phyloP scores from a whole-genome alignment of 2,888 invertebrate genomes.

The Idaea biselata region DNA sequence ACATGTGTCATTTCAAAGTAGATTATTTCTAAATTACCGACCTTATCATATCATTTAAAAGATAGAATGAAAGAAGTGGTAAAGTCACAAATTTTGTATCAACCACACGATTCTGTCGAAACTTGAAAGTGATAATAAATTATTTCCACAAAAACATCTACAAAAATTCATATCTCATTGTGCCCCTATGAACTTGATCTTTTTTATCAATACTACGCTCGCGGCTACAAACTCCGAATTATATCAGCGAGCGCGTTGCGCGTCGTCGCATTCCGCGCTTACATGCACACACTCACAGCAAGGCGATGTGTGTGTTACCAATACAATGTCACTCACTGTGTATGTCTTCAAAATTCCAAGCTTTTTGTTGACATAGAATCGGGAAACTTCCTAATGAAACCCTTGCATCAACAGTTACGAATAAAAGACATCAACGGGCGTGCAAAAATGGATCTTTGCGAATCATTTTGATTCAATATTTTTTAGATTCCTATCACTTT shows the following conservation, averaged over 20 bases:
- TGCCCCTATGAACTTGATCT: slow-evolving; percentile 77
- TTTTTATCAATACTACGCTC: slow-evolving; percentile 59
- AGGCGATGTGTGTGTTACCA: slow-evolving; percentile 19
- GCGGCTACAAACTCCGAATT: slow-evolving; percentile 59
- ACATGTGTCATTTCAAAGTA: too few species aligned
- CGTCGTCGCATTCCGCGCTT: slow-evolving; percentile 63
- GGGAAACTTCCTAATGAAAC: background rate
- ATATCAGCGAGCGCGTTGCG: slow-evolving; percentile 49
- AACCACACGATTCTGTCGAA: background rate
- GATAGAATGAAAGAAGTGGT: slow-evolving; percentile 7
- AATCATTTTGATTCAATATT: slow-evolving; percentile 7
- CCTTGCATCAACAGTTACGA: background rate
- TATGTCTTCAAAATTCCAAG: slow-evolving; percentile 10
- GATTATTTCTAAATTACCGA: too few species aligned
- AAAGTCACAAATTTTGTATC: background rate
- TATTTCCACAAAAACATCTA: slow-evolving; percentile 30
- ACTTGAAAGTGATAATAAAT: slow-evolving; percentile 11
- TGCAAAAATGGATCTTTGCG: slow-evolving; percentile 11
- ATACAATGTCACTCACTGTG: slow-evolving; percentile 9
- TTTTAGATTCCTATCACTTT: background rate
- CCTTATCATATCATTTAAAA: background rate
- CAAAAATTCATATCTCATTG: slow-evolving; percentile 45
- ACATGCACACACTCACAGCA: slow-evolving; percentile 40
- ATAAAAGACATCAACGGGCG: slow-evolving; percentile 34
- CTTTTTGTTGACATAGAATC: background rate